phyloP scores from a whole-genome alignment of 2,888 invertebrate species.

The Apamea monoglypha region DNA sequence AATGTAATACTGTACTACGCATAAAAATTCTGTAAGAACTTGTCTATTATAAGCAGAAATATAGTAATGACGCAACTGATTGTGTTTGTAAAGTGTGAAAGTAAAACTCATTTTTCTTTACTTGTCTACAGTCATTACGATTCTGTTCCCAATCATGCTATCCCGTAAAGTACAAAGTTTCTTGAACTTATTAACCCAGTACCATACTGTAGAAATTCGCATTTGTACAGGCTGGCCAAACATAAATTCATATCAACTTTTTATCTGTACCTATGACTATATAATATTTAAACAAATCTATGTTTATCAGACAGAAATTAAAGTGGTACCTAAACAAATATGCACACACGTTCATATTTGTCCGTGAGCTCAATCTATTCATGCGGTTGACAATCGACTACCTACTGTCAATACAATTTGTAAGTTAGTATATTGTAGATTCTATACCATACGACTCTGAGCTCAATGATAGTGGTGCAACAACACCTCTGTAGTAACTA shows the following conservation, averaged over 20 bases:
- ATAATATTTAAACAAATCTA: not conserved
- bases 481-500: conserved; percentile 25
- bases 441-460: conserved; percentile 33
- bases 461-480: conserved; percentile 53
- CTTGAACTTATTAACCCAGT: not conserved
- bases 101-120: conserved; percentile 23
- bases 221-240: not conserved
- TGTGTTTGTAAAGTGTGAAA: conserved; percentile 42
- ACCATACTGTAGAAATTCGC: not conserved
- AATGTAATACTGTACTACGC: conserved; percentile 33
- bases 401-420: conserved; percentile 53
- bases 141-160: not conserved
- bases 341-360: conserved; percentile 21
- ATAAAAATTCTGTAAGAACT: conserved; percentile 56
- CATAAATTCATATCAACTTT: not conserved
- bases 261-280: not conserved
- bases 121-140: not conserved
- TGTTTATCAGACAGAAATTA: conserved; percentile 4
- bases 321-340: not conserved
- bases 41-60: conserved; percentile 32
- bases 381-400: conserved; percentile 53
- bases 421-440: conserved; percentile 45
- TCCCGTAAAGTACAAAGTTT: not conserved
- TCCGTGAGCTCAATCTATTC: conserved; percentile 59
- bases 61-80: conserved; percentile 48